Base-by-base conservation (phyloP, 2,888 invertebrate genomes). In the Trissolcus japonicus region DNA sequence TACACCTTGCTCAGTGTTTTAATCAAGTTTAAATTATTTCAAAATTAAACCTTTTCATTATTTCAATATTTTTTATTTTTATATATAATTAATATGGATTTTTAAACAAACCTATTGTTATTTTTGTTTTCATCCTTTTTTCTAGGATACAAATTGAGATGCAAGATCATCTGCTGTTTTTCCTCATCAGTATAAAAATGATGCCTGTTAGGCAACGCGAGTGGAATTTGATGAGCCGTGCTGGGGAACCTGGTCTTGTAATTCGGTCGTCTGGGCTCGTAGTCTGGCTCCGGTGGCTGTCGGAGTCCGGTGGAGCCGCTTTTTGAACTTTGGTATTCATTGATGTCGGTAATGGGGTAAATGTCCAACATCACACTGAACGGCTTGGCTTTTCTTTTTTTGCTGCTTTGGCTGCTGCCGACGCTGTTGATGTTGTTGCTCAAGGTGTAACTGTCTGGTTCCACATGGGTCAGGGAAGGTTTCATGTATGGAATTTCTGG, bases 341-440 rank as follows among this genome's bases (percentile, higher is more conserved):
- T 79, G 3, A 84, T 56, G 13, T 90, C 88, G 55, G 91, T 89
- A 55, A 93, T 89, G 0, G 93, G 93, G 86, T 91, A 92, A 63
- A 93, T 91, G 80, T 94, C 93, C 21, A 94, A 85, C 90, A 93
- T 92, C 0, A 93, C 90, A 80, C 93, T 93, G 71, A 93, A 92
- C 0, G 93, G 92, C 80, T 92, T 87, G 0, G 87, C 84, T 66
- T 88, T 88, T 2, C 80, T 78, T 43, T 82, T 86, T 48, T 86
- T 86, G 2, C 59, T 79, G 50, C 77, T 79, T 11, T 16, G 51
- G 56, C 14, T 19, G 51, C 53, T 59, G 19, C 50, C 59, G n/a
- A 54, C 6, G 0, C 16, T 60, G 2, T 59, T 57, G 16, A 61
- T 29, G 25, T 67, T 67, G 29, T 54, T 77, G 6, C 65, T 82